These are phyloP conservation scores for Paramormyrops hopkinsi DNA, from an alignment of 2,797 vertebrate genomes.

Conservation along the genomic window DNA sequence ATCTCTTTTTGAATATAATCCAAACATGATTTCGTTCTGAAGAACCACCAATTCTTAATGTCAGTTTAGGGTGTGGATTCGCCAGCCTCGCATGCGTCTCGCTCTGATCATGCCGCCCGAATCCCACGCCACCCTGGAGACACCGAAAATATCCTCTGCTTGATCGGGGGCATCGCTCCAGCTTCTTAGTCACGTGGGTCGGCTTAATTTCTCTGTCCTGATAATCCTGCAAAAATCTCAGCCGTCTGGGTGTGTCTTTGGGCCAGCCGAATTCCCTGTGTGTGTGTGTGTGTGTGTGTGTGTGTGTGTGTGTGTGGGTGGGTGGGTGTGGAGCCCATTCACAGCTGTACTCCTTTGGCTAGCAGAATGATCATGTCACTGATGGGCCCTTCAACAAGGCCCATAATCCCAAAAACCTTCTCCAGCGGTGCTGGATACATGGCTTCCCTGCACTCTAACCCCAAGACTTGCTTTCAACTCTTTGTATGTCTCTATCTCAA, in stretches of 20 bases:
- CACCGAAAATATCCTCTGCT: not conserved
- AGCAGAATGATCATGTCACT: not conserved
- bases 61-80: not conserved
- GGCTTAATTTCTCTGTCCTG: not conserved
- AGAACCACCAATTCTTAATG: not conserved
- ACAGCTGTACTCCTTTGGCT: not conserved
- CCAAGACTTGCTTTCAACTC: slow-evolving; percentile 3
- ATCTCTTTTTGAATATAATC: not conserved
- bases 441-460: not conserved
- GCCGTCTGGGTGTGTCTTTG: not conserved
- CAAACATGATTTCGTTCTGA: not conserved
- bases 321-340: not conserved
- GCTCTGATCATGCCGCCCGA: not conserved
- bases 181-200: not conserved
- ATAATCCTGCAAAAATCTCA: not conserved
- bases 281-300: not conserved
- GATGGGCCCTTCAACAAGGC: not conserved
- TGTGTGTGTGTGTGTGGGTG: not conserved
- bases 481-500: not conserved
- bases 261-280: not conserved
- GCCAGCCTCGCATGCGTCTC: too few relatives aligned
- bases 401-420: not conserved
- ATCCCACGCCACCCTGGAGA: not conserved
- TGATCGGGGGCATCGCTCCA: not conserved
- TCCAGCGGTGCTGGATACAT: not conserved